phyloP scores from a whole-genome alignment of 2,888 invertebrate species.

The Anorthoa munda region DNA sequence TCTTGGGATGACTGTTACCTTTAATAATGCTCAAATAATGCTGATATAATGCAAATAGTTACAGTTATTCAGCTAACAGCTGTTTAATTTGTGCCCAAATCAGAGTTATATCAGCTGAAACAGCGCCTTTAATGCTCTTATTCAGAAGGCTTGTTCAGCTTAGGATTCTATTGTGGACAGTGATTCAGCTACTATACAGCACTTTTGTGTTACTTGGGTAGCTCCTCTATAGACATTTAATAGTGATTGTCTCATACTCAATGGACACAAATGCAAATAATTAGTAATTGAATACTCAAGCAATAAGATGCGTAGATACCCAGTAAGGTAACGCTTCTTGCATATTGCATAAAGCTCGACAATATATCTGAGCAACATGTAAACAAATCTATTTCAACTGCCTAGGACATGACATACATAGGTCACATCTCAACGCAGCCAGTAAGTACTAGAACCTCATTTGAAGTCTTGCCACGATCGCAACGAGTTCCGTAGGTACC shows the following conservation, averaged over 20 bases:
- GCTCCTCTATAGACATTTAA: neutral
- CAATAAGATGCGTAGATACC: slow-evolving; percentile 9
- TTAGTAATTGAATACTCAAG: slow-evolving; percentile 5
- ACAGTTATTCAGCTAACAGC: too few species aligned
- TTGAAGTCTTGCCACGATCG: slow-evolving; percentile 48
- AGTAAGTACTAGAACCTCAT: slow-evolving; percentile 34
- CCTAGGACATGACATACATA: slow-evolving; percentile 27
- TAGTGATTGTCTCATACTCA: neutral
- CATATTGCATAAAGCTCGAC: slow-evolving; percentile 8
- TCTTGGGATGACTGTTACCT: too few species aligned
- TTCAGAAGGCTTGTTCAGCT: too few species aligned
- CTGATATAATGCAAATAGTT: too few species aligned
- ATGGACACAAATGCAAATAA: slow-evolving; percentile 1
- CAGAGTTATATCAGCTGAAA: too few species aligned
- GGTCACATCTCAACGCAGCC: slow-evolving; percentile 36
- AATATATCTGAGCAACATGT: neutral
- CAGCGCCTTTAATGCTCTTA: too few species aligned
- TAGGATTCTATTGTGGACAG: too few species aligned
- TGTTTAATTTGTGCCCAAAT: too few species aligned
- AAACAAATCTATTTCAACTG: slow-evolving; percentile 36
- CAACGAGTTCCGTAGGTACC: slow-evolving; percentile 46
- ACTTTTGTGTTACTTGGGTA: too few species aligned
- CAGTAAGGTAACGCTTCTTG: neutral
- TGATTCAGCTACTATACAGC: neutral
- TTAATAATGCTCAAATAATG: too few species aligned